Evolutionary conservation across 2,113 vertebrate genomes (phyloP).

Genomic region (Neotoma lepida): DNA sequence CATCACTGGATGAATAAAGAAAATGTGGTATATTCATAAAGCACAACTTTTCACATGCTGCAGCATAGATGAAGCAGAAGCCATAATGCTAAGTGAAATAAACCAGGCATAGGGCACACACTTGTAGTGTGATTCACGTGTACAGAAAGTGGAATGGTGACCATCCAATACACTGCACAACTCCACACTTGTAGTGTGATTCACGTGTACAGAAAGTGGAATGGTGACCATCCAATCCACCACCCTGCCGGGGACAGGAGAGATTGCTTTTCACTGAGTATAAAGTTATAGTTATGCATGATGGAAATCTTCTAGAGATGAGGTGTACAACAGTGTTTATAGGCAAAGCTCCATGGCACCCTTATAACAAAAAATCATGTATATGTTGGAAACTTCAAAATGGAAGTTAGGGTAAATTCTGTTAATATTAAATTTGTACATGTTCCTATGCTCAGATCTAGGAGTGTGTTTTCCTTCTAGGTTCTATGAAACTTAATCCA

Average conservation of each 20-base stretch:
- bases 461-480: background rate
- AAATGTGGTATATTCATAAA: background rate
- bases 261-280: background rate
- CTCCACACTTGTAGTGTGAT: background rate
- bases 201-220: background rate
- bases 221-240: background rate
- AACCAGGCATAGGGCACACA: background rate
- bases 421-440: background rate
- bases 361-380: background rate
- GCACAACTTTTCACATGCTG: background rate
- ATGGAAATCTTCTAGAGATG: background rate
- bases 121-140: background rate
- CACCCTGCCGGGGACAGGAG: background rate
- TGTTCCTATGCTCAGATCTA: background rate
- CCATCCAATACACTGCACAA: background rate
- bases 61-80: background rate
- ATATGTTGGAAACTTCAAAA: background rate
- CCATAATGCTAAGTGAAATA: background rate
- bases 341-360: background rate
- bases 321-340: background rate
- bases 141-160: background rate
- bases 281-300: background rate
- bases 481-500: slow-evolving; percentile 15
- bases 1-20: background rate
- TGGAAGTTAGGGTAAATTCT: background rate